phyloP scores from a whole-genome alignment of 1,140 invertebrate genomes.

The Leptonema lineaticorne region DNA sequence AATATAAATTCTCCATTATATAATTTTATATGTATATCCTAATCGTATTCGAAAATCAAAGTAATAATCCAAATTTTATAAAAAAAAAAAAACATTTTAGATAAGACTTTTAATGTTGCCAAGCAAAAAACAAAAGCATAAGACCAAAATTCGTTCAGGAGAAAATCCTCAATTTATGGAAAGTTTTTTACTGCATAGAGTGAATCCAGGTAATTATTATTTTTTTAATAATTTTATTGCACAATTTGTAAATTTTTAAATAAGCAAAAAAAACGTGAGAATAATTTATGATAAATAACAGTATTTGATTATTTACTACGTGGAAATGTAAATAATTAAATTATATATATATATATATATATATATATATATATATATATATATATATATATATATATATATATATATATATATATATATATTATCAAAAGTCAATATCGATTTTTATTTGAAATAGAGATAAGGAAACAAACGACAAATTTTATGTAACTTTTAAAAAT shows the following conservation, averaged over 20 bases:
- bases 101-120: constrained; percentile 84
- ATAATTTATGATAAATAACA: neutral
- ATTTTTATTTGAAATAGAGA: no score
- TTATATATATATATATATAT: no score
- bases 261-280: no score
- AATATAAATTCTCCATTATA: neutral
- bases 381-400: no score
- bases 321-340: neutral
- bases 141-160: constrained; percentile 86
- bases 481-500: no score
- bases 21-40: no score
- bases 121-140: constrained; percentile 89
- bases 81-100: constrained; percentile 49
- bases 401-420: no score
- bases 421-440: no score
- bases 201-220: constrained; percentile 76
- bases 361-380: no score
- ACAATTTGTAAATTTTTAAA: no score
- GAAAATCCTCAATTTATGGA: constrained; percentile 91
- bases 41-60: constrained; percentile 11
- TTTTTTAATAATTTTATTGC: neutral
- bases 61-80: neutral
- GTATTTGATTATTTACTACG: neutral
- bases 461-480: no score
- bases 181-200: constrained; percentile 85